Conservation (phyloP, 2,797 vertebrate species). For the Hephaestus fuliginosus region DNA sequence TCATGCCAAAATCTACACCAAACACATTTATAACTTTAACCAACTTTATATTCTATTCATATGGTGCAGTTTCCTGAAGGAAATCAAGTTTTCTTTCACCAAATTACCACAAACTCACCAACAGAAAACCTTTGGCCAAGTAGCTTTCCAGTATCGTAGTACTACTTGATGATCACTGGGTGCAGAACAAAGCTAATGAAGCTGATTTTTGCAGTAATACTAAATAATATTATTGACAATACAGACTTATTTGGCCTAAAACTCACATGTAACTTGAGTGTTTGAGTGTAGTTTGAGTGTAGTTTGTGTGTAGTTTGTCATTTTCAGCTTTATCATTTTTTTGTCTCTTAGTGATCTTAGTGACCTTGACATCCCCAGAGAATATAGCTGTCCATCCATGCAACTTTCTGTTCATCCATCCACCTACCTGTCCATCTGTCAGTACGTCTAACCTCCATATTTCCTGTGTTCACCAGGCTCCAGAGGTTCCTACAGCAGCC, state of each 20-base stretch:
- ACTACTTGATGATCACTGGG: too few relatives aligned
- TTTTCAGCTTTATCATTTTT: not conserved
- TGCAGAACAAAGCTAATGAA: too few relatives aligned
- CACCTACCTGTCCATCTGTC: not conserved
- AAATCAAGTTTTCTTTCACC: not conserved
- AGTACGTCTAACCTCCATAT: slow-evolving; percentile 1
- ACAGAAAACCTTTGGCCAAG: not conserved
- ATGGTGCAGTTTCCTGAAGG: not conserved
- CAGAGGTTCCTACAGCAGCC: slow-evolving; percentile 97
- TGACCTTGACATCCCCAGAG: not conserved
- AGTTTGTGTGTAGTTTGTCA: slow-evolving; percentile 6
- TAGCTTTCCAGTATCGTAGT: too few relatives aligned
- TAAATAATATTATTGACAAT: too few relatives aligned
- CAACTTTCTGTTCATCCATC: not conserved
- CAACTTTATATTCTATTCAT: not conserved
- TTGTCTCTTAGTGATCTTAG: not conserved
- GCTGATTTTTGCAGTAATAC: too few relatives aligned
- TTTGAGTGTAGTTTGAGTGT: too few relatives aligned
- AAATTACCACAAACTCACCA: not conserved
- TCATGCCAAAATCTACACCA: not conserved
- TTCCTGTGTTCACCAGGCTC: slow-evolving; percentile 85
- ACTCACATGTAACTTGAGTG: not conserved
- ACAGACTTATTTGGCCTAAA: not conserved
- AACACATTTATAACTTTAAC: not conserved
- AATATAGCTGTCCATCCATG: not conserved